Evolutionary conservation across 2,888 invertebrate genomes (phyloP).

Genomic region (Lottia scabra): DNA sequence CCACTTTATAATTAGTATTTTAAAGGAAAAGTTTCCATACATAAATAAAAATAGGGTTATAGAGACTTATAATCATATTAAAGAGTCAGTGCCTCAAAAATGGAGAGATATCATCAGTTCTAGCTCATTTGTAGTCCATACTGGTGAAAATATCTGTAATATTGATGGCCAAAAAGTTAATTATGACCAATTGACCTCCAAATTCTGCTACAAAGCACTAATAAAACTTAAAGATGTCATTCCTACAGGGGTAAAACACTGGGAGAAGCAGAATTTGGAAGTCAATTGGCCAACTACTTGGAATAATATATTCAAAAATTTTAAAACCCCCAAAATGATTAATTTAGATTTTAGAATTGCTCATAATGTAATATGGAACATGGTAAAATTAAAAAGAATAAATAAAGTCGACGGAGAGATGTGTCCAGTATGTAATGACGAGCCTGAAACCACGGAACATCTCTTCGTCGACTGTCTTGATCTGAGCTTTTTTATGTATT

Average conservation of each 20-base stretch:
- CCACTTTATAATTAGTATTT: not conserved
- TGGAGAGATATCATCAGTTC: not conserved
- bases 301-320: not conserved
- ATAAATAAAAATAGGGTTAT: not conserved
- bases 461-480: too few species aligned
- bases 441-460: too few species aligned
- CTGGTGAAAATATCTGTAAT: not conserved
- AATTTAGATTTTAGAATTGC: not conserved
- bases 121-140: not conserved
- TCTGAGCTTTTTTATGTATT: not conserved
- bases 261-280: not conserved
- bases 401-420: not conserved
- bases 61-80: not conserved
- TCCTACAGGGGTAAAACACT: not conserved
- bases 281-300: not conserved
- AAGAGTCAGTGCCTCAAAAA: not conserved
- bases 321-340: not conserved
- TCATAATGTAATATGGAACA: not conserved
- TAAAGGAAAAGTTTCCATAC: not conserved
- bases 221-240: not conserved
- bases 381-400: not conserved
- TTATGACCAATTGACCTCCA: not conserved
- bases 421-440: too few species aligned
- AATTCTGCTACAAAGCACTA: not conserved
- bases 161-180: not conserved